Evolutionary conservation across 2,888 invertebrate species (phyloP), one percentile per base, ranked within the genome.

Genomic region (Diplolepis rosae): DNA sequence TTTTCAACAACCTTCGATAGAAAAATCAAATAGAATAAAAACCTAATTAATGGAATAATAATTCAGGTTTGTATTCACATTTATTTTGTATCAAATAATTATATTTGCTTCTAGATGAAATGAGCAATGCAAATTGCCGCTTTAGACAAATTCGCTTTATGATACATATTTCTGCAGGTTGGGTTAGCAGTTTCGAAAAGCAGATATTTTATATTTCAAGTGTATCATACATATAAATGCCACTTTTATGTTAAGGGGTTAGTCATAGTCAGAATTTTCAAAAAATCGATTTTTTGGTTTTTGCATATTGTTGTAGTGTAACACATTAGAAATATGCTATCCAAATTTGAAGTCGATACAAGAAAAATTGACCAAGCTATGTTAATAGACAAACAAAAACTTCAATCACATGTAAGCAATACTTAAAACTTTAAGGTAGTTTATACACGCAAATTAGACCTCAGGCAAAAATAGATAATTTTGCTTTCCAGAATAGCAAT

Each of bases 1-100:
- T 61, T 61, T 61, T 61, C 39, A 61, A 61, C 61, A 61, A 39
- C 5, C 24, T 39, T 61, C 24, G 61, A 61, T 61, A 24, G n/a
- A 5, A 27, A 39, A 61, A 39, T 61, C 24, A 13, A 56, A 32
- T 35, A 18, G 7, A 61, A 39, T 32, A 39, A 5, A 24, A 61
- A 61, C 24, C 39, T 2, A 61, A 61, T 22, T 2, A 27, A 22
- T 7, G 11, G 11, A 32, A 4, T 13, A n/a, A 30, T 7, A 30
- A 15, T 15, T 51, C 13, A n/a, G 52, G 28, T 15, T 52, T 7
- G 1, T 52, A 52, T 52, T 50, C 50, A 28, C n/a, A 30, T 52
- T 52, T 2, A 15, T 30, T 52, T 52, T n/a, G 15, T 30, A 52
- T 52, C 52, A 52, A 52, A 52, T 52, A 28, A 30, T 28, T 28